phyloP scores from a whole-genome alignment of 2,888 invertebrate species.

The Ochlodes sylvanus region DNA sequence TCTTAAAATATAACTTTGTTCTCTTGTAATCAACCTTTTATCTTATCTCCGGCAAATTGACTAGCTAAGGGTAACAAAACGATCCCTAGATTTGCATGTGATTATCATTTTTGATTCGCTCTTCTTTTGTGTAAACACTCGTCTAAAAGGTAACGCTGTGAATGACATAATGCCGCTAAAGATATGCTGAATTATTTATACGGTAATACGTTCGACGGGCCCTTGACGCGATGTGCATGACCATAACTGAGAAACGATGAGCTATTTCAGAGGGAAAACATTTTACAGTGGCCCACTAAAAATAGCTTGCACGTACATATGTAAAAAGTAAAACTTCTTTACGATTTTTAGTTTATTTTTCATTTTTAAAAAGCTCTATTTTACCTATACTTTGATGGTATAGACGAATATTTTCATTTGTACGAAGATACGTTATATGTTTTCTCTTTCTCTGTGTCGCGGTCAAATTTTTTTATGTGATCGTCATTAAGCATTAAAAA shows the following conservation, averaged over 20 bases:
- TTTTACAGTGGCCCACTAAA: too few species aligned
- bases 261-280: too few species aligned
- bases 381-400: too few species aligned
- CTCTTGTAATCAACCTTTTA: slow-evolving; percentile 29
- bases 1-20: slow-evolving; percentile 21
- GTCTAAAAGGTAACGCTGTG: slow-evolving; percentile 79
- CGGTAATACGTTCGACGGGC: slow-evolving; percentile 66
- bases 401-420: too few species aligned
- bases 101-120: slow-evolving; percentile 86
- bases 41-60: slow-evolving; percentile 30
- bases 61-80: slow-evolving; percentile 23
- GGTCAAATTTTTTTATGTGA: too few species aligned
- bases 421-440: too few species aligned
- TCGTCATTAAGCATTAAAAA: too few species aligned
- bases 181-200: slow-evolving; percentile 84
- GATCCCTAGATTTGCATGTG: slow-evolving; percentile 82
- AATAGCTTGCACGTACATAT: too few species aligned
- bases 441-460: too few species aligned
- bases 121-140: slow-evolving; percentile 84
- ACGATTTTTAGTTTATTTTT: too few species aligned
- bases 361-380: too few species aligned
- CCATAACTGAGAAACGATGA: neutral
- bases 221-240: neutral
- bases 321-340: too few species aligned
- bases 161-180: slow-evolving; percentile 82